These are phyloP conservation scores for Isurus oxyrinchus DNA, from an alignment of 2,113 vertebrate species.

Conservation along the genomic window DNA sequence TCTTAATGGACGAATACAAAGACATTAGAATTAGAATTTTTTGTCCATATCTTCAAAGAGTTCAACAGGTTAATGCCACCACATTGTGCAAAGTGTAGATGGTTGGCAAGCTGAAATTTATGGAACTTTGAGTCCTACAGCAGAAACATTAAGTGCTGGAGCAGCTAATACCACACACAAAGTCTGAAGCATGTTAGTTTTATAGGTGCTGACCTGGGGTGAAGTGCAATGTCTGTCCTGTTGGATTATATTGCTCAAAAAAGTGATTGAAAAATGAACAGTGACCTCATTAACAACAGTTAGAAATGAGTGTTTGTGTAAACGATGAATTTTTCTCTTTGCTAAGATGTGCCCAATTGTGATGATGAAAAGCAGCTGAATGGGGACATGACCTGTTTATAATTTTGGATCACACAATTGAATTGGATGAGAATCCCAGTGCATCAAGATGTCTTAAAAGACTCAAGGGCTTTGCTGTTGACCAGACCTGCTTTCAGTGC, in stretches of 20 bases:
- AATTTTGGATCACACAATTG: neutral
- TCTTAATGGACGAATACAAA: neutral
- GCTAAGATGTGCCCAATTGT: neutral
- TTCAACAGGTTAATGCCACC: neutral
- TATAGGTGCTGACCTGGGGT: neutral
- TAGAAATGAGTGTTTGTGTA: constrained; percentile 55
- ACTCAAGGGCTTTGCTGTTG: neutral
- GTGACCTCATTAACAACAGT: constrained; percentile 44
- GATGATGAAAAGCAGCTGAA: constrained; percentile 53
- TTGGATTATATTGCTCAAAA: constrained; percentile 41
- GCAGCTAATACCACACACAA: neutral
- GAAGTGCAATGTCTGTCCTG: neutral
- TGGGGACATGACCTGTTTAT: constrained; percentile 33
- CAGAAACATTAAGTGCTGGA: neutral
- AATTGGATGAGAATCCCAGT: neutral
- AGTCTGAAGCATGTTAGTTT: constrained; percentile 7
- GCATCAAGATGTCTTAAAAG: neutral
- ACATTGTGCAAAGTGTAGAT: neutral
- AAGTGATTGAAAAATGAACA: constrained; percentile 52
- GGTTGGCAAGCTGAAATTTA: neutral
- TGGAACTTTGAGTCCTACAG: neutral
- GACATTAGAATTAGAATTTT: neutral
- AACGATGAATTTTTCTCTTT: constrained; percentile 46
- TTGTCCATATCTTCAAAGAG: neutral
- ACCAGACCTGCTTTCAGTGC: neutral